phyloP scores from a whole-genome alignment of 2,797 vertebrate genomes.

The Allobates femoralis region DNA sequence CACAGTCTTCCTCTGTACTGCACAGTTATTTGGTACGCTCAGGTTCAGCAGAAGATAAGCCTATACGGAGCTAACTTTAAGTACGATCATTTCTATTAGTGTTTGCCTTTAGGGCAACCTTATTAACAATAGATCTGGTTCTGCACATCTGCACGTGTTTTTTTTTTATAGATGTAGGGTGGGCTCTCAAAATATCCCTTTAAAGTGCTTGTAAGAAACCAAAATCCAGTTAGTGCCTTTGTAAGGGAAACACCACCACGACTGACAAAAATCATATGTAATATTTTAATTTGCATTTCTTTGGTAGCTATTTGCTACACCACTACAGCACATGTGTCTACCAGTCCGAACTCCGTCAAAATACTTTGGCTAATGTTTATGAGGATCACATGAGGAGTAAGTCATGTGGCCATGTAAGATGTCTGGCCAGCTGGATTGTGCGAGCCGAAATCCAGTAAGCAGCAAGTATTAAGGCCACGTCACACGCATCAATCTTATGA shows the following conservation, averaged over 20 bases:
- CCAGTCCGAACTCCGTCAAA: neutral
- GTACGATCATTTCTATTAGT: neutral
- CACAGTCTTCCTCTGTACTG: neutral
- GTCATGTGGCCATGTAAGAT: slow-evolving; percentile 17
- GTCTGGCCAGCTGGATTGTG: slow-evolving; percentile 3
- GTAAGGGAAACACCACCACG: no score
- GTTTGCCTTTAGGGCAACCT: neutral
- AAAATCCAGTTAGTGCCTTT: no score
- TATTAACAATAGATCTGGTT: neutral
- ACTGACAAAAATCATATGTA: neutral
- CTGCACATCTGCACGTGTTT: neutral
- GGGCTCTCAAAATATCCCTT: neutral
- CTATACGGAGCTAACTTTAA: neutral
- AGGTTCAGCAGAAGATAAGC: neutral
- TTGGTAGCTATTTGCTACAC: neutral
- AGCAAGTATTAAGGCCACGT: no score
- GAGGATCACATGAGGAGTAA: slow-evolving; percentile 2
- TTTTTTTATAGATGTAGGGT: neutral
- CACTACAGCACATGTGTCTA: neutral
- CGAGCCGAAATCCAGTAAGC: neutral
- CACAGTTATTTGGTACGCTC: neutral
- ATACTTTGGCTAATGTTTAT: neutral
- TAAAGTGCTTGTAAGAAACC: no score
- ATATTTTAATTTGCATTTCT: neutral
- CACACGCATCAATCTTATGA: no score